A percentile compares a stretch with the other conserved stretches of the same genome.
phyloP scores from a whole-genome alignment of 1,140 invertebrate genomes.

The Drosophila malerkotliana region DNA sequence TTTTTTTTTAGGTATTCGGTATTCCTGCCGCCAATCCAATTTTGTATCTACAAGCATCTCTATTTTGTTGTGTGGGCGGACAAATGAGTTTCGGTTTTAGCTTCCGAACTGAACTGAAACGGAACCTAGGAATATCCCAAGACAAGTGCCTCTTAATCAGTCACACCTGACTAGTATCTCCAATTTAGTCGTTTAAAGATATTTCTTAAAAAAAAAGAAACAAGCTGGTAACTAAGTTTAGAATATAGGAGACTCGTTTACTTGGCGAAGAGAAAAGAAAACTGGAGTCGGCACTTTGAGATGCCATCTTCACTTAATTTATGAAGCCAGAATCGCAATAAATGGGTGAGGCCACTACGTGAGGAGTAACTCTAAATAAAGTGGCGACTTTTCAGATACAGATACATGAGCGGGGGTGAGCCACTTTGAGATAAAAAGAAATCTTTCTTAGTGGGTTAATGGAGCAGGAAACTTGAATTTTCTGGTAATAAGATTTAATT shows the following conservation, averaged over 20 bases:
- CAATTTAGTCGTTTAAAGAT: neutral
- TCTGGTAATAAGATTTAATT: neutral
- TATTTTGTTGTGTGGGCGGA: slow-evolving; percentile 34
- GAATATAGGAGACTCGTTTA: neutral
- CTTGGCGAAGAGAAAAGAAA: slow-evolving; percentile 17
- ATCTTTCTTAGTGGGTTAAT: slow-evolving; percentile 67
- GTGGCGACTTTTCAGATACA: slow-evolving; percentile 1
- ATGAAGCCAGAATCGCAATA: slow-evolving; percentile 52
- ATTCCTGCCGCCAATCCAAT: slow-evolving; percentile 16
- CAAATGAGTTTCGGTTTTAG: slow-evolving; percentile 36
- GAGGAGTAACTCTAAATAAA: slow-evolving; percentile 28
- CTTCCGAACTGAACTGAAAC: slow-evolving; percentile 19
- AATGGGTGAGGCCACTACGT: slow-evolving; percentile 61
- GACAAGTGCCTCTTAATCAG: slow-evolving; percentile 29
- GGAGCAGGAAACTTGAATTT: slow-evolving; percentile 42
- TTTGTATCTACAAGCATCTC: slow-evolving; percentile 16
- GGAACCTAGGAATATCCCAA: slow-evolving; percentile 7
- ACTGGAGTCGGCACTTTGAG: slow-evolving; percentile 66
- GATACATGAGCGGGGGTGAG: slow-evolving; percentile 51
- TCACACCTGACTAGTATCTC: slow-evolving; percentile 14
- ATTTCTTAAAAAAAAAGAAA: neutral
- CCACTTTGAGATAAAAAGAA: slow-evolving; percentile 8
- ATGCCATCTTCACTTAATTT: slow-evolving; percentile 78
- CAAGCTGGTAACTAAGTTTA: slow-evolving; percentile 1
- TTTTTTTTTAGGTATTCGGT: neutral